Percentiles rank a stretch among this genome's conserved stretches.
These are phyloP conservation scores for Eriocheir sinensis DNA, from an alignment of 1,140 invertebrate species.

Conservation along the genomic window DNA sequence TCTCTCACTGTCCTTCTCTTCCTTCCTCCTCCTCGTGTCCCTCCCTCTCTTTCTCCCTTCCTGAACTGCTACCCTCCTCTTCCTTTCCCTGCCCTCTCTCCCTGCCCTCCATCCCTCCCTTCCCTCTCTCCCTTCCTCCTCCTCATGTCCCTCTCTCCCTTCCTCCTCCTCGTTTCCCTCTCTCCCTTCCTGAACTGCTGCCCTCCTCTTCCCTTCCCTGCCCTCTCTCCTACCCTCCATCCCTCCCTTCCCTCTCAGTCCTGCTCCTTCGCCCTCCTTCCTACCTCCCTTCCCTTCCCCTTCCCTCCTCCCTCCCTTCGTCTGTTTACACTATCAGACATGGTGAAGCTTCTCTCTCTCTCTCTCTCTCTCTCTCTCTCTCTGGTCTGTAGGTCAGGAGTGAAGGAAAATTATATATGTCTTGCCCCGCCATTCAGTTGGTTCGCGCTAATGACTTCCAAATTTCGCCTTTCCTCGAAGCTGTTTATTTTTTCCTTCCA, in stretches of 20 bases:
- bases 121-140: neutral
- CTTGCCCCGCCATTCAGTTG: too few species aligned
- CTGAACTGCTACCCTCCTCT: too few species aligned
- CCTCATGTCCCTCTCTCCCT: neutral
- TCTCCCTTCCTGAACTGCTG: too few species aligned
- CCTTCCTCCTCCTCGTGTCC: neutral
- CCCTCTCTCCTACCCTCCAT: neutral
- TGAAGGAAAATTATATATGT: too few species aligned
- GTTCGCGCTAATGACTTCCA: too few species aligned
- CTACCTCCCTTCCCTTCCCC: too few species aligned
- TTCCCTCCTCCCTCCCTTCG: neutral
- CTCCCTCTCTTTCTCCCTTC: neutral
- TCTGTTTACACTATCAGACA: slow-evolving; percentile 24
- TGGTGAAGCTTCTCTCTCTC: neutral
- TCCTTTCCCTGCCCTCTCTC: too few species aligned
- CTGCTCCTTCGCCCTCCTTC: too few species aligned
- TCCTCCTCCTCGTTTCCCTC: neutral
- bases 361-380: slow-evolving; percentile 22
- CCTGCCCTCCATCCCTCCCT: neutral
- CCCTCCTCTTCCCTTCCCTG: neutral
- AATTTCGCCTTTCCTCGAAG: too few species aligned
- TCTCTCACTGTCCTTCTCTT: too few species aligned
- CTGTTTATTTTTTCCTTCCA: too few species aligned
- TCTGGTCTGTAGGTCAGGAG: too few species aligned
- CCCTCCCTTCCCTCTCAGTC: neutral